phyloP scores from a whole-genome alignment of 2,888 invertebrate species.

The Drosophila pseudotakahashii region DNA sequence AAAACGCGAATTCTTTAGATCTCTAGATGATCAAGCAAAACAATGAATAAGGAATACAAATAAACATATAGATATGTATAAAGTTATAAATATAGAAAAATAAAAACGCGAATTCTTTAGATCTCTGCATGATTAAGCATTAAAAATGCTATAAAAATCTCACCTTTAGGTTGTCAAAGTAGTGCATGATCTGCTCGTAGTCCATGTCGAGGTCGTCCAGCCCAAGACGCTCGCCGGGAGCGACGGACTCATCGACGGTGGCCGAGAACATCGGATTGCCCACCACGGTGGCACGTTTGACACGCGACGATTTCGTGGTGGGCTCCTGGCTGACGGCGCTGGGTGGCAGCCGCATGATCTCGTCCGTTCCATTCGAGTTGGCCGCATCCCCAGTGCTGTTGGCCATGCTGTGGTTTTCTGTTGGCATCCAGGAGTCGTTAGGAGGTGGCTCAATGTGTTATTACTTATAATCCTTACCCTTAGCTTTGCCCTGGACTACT shows the following conservation, averaged over 20 bases:
- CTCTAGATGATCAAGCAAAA: no score
- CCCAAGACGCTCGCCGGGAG: constrained; percentile 87
- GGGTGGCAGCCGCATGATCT: constrained; percentile 64
- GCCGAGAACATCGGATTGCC: constrained; percentile 94
- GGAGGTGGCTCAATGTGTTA: no score
- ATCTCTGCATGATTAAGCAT: no score
- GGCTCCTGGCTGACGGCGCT: constrained; percentile 62
- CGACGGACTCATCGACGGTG: constrained; percentile 85
- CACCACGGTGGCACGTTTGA: constrained; percentile 93
- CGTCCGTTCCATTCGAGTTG: constrained; percentile 72
- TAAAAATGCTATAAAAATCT: neutral
- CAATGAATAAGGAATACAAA: no score
- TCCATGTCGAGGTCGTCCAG: constrained; percentile 96
- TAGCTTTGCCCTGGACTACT: constrained; percentile 58
- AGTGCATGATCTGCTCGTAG: constrained; percentile 98
- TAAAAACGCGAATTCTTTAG: neutral
- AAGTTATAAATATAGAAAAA: no score
- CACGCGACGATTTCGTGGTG: constrained; percentile 84
- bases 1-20: no score
- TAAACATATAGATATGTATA: no score
- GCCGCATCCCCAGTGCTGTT: constrained; percentile 68
- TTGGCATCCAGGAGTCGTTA: neutral
- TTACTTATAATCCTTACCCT: constrained; percentile 8
- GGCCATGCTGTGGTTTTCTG: constrained; percentile 72
- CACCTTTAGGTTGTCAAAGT: constrained; percentile 99